Evolutionary conservation across 1,140 invertebrate genomes (phyloP), one percentile per base, ranked within the genome.

Genomic region (Paraescarpia echinospica): DNA sequence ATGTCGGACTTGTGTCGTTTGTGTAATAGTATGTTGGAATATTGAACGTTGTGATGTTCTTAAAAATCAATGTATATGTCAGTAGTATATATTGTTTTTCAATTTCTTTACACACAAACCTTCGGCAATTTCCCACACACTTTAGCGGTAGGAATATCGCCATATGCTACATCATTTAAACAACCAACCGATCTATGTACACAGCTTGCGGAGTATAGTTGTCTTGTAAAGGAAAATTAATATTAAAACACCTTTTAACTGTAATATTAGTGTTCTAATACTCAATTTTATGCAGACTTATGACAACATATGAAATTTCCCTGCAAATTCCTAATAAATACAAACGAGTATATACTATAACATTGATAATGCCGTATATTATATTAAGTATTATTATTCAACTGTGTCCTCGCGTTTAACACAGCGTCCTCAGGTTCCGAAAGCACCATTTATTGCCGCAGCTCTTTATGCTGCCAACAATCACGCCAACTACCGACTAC

Each of bases 281-380:
- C 41, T 27, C 59, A 12, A 18, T 31, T 27, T 77, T 77, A 77
- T 77, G 59, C 59, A 77, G 59, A 77, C 14, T 12, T 6, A 77
- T 31, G 59, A 77, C 14, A 77, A 77, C 59, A 31, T 77, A 18
- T 77, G 59, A 77, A 12, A 77, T 77, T 77, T 77, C 59, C 59
- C 59, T 77, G 59, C 59, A 77, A 77, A 14, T 77, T 77, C 59
- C 59, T 77, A 77, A 77, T 77, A 77, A 77, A 77, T 77, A 77
- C 59, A 77, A 77, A 77, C 18, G 59, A 77, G 59, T 77, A 77
- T 31, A 77, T 77, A 27, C 59, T 77, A 77, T 77, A 18, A 77
- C 22, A 77, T 2, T 77, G 59, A 77, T 31, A 77, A 77, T 77
- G 59, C 59, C 27, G 59, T 77, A 77, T 27, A 77, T 77, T 27